Evolutionary conservation across 2,113 vertebrate species (phyloP), one percentile per base, ranked within the genome.

Genomic region (Pollachius pollachius): DNA sequence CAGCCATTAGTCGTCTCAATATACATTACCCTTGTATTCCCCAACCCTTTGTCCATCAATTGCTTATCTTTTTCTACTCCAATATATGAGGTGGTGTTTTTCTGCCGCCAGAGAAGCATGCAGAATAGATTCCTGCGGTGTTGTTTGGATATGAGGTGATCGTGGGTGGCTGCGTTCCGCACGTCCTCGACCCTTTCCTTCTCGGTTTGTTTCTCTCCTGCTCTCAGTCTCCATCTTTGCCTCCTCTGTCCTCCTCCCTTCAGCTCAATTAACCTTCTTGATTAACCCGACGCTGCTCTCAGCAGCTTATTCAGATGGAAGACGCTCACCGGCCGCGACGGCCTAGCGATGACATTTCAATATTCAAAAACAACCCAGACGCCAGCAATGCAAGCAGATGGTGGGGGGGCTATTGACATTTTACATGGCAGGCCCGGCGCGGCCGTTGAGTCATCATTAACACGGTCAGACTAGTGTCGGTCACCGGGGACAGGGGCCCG

Each of bases 1-100:
- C 23, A 34, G 48, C 15, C n/a, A 7, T 13, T 62, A 54, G 37
- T 25, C 9, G n/a, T 59, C 27, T 56, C 30, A 25, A 58, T 15
- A 16, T 17, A 68, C 56, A 18, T 60, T 52, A n/a, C 18, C n/a
- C 41, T 57, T 48, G 23, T 23, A 23, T 34, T 17, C 12, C 18
- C 34, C 18, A 58, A 68, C 25, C 30, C 65, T 59, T 3, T 6
- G 27, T 63, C 62, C 25, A 25, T 59, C 56, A 68, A 18, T 37
- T 59, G 54, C n/a, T 83, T 0, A 81, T 61, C 83, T 70, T 54
- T 80, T 34, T 88, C 78, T 17, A 77, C 87, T 64, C 8, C 12
- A 13, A 48, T 41, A 9, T 41, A 3, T 48, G 12, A 13, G 41
- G 9, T 48, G 41, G 41, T 48, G 8, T 9, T 48, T 48, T 9